Base-by-base conservation (phyloP, 2,888 invertebrate genomes). In the Andrena minutula region DNA sequence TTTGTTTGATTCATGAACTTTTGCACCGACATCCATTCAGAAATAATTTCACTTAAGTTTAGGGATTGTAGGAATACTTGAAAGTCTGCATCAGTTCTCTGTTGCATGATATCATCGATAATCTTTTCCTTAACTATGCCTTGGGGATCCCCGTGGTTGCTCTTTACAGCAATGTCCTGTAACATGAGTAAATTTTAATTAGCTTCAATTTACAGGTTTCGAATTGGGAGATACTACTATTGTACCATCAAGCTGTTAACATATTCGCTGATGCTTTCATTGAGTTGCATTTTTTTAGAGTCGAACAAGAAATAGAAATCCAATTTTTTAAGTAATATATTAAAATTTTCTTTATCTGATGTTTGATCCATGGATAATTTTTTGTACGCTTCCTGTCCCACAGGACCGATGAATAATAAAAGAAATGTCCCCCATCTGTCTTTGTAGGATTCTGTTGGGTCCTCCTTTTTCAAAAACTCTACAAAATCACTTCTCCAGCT, bases 401-500 rank as follows among this genome's bases (percentile, higher is more conserved):
- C 16, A n/a, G 60, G 60, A 28, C 60, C 60, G 63, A 78, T 32
- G 16, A 78, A 53, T 68, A 56, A 68, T 20, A 75, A 75, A 1
- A 78, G 49, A 41, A 68, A 65, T 23, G 58, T 20, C n/a, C 20
- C n/a, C 78, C 78, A 75, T 32, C 68, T 60, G n/a, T 68, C 35
- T 47, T 68, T 75, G 30, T 68, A 63, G 8, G 60, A 30, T 20
- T 68, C 68, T 56, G 65, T 66, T 8, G 35, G 35, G 61, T 75
- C 56, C 53, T 78, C 68, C n/a, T 32, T 51, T 23, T 78, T 51
- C 1, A 78, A 49, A 63, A 78, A 78, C 35, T 20, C 26, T 61
- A 78, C 47, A 41, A 75, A 68, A 41, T 68, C 61, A 23, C 23
- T 64, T n/a, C 53, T 78, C 75, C 78, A 78, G 0, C n/a, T 30